Conservation (phyloP, 2,113 vertebrate genomes). For the Platanista minor region DNA sequence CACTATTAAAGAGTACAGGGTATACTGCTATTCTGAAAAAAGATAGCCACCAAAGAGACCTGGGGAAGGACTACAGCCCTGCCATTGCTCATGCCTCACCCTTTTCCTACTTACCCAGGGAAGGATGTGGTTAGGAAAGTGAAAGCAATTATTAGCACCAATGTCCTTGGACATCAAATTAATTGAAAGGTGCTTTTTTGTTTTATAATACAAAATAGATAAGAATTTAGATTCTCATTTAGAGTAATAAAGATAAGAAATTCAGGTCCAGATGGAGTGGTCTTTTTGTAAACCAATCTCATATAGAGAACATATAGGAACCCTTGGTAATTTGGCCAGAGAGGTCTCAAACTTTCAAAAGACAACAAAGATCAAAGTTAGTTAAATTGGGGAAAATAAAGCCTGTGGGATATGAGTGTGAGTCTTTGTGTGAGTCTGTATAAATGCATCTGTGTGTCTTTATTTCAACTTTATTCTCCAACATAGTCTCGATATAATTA, state of each 20-base stretch:
- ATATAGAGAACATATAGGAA: neutral
- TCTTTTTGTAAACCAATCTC: neutral
- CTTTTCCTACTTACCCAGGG: neutral
- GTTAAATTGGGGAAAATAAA: neutral
- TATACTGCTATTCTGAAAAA: neutral
- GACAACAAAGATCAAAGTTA: neutral
- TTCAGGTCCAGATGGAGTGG: neutral
- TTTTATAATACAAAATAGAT: neutral
- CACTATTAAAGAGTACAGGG: neutral
- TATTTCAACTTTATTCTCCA: neutral
- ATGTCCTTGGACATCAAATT: neutral
- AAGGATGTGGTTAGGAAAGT: neutral
- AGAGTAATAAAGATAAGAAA: neutral
- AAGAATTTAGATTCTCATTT: neutral
- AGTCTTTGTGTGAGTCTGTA: neutral
- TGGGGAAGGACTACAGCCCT: neutral
- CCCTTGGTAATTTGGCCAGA: neutral
- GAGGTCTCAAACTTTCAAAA: neutral
- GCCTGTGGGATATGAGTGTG: neutral
- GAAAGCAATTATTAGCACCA: neutral
- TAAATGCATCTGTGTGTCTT: neutral
- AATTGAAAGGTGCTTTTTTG: neutral
- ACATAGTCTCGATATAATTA: neutral
- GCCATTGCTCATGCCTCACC: rapidly evolving
- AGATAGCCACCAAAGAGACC: neutral